Percentiles rank a stretch among this genome's conserved stretches.
Conservation (phyloP, 2,888 invertebrate genomes). For the Cantharis rufa region DNA sequence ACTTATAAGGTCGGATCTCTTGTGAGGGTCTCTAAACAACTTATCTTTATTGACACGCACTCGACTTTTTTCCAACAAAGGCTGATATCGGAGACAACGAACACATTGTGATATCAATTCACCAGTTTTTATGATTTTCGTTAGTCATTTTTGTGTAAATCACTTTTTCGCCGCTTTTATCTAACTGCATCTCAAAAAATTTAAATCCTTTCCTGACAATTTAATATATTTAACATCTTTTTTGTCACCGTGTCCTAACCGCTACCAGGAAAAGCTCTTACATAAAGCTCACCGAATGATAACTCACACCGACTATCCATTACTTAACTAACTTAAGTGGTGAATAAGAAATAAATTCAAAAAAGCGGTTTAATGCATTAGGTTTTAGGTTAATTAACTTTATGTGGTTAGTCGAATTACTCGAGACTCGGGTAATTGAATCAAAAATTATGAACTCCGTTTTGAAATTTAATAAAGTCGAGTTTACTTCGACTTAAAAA, state of each 20-base stretch:
- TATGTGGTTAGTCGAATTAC: not conserved
- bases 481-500: not conserved
- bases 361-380: not conserved
- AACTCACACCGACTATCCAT: not conserved
- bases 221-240: not conserved
- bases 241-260: not conserved
- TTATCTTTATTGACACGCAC: conserved; percentile 31
- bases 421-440: not conserved
- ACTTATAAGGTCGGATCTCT: conserved; percentile 20
- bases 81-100: conserved; percentile 21
- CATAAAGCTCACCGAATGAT: not conserved
- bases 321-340: not conserved
- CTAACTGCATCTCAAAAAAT: not conserved
- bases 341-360: not conserved
- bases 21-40: conserved; percentile 18
- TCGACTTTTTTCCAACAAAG: conserved; percentile 15
- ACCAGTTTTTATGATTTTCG: conserved; percentile 4
- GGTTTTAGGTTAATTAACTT: not conserved
- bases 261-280: not conserved
- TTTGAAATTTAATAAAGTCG: not conserved
- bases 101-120: conserved; percentile 27
- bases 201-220: not conserved
- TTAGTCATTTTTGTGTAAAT: conserved; percentile 19
- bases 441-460: not conserved
- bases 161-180: conserved; percentile 4